A percentile compares a stretch with the other conserved stretches of the same genome.
Conservation (phyloP, 1,140 invertebrate species). For the Tachypleus tridentatus region DNA sequence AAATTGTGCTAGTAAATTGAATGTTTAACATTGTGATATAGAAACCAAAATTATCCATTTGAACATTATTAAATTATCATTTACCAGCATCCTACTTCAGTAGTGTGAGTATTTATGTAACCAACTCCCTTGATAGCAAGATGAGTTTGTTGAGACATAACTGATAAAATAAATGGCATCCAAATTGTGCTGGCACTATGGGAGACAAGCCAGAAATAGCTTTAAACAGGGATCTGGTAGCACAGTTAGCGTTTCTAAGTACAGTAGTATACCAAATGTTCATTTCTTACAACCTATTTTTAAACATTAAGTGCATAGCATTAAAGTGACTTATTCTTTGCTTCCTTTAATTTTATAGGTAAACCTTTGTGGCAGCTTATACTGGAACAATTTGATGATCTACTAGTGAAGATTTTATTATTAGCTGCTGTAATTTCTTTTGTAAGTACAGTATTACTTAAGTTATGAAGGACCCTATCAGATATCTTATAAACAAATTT, state of each 20-base stretch:
- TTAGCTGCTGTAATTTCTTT: slow-evolving; percentile 99
- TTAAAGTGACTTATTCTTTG: background rate
- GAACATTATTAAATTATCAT: too few relatives aligned
- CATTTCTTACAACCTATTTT: background rate
- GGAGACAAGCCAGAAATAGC: background rate
- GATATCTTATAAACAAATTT: too few relatives aligned
- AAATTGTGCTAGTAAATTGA: too few relatives aligned
- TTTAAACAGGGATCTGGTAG: background rate
- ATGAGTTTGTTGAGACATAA: too few relatives aligned
- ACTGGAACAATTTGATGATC: slow-evolving; percentile 99
- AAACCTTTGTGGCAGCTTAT: slow-evolving; percentile 94
- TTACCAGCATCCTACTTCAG: too few relatives aligned
- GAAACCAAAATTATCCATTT: too few relatives aligned
- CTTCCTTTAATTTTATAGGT: slow-evolving; percentile 29
- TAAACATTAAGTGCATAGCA: background rate
- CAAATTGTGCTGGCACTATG: too few relatives aligned
- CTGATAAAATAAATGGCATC: background rate
- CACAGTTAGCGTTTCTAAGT: background rate
- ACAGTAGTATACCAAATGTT: background rate
- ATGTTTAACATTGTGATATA: too few relatives aligned
- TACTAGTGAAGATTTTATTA: slow-evolving; percentile 99
- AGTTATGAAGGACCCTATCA: background rate
- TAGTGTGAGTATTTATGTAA: too few relatives aligned
- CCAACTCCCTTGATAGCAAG: too few relatives aligned
- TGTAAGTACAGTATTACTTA: slow-evolving; percentile 59